Evolutionary conservation across 2,113 vertebrate species (phyloP).

Genomic region (Ammodytes marinus): DNA sequence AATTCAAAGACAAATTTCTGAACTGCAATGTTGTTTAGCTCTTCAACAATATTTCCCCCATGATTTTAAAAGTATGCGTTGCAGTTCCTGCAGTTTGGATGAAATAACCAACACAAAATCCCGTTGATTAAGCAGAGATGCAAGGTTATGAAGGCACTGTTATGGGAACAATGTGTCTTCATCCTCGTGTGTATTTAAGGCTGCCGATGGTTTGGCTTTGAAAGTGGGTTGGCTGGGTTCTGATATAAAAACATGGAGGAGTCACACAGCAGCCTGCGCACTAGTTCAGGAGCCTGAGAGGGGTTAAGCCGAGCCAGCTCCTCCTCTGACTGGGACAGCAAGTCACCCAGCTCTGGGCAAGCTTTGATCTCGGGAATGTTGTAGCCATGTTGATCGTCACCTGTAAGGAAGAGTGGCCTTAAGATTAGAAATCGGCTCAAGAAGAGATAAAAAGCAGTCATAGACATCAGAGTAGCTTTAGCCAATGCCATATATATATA

Average conservation of each 20-base stretch:
- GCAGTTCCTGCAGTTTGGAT: conserved; percentile 44
- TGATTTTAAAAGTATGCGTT: conserved; percentile 26
- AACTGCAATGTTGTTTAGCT: not conserved
- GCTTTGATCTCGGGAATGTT: conserved; percentile 83
- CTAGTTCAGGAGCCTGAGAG: conserved; percentile 72
- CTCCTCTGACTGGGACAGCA: conserved; percentile 82
- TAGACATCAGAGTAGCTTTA: conserved; percentile 59
- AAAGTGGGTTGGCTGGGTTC: conserved; percentile 47
- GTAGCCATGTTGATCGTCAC: conserved; percentile 80
- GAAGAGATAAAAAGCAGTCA: conserved; percentile 49
- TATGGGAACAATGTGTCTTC: conserved; percentile 60
- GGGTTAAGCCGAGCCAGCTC: conserved; percentile 64
- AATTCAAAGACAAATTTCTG: conserved; percentile 7
- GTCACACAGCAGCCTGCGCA: conserved; percentile 84
- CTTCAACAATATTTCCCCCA: not conserved
- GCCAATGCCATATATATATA: conserved; percentile 24
- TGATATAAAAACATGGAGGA: conserved; percentile 88
- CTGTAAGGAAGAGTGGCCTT: conserved; percentile 58
- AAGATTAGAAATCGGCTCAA: conserved; percentile 58
- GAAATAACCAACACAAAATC: conserved; percentile 42
- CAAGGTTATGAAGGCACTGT: conserved; percentile 62
- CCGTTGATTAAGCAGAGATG: conserved; percentile 18
- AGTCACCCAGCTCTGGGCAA: conserved; percentile 86
- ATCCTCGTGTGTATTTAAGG: conserved; percentile 12
- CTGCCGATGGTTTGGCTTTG: conserved; percentile 43